Conservation (phyloP, 2,888 invertebrate species). For the Idaea aversata region DNA sequence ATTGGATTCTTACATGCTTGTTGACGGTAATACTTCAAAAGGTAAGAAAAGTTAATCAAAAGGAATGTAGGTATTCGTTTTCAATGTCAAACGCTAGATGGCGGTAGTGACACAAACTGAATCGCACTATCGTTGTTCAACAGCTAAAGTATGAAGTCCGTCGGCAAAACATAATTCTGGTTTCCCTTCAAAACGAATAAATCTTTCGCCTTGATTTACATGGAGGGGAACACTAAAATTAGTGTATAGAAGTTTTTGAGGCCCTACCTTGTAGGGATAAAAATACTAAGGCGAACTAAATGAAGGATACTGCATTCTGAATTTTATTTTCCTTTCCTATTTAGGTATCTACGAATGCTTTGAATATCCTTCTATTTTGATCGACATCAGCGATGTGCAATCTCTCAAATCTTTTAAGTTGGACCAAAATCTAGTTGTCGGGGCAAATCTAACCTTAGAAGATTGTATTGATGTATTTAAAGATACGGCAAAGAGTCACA, state of each 20-base stretch:
- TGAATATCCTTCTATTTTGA: conserved; percentile 50
- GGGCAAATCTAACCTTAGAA: conserved; percentile 80
- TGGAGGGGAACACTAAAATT: conserved; percentile 75
- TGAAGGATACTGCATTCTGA: not conserved
- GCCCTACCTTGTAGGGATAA: not conserved
- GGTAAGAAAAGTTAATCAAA: conserved; percentile 63
- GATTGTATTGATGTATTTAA: conserved; percentile 75
- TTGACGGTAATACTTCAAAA: conserved; percentile 86
- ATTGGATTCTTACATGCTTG: conserved; percentile 75
- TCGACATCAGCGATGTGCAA: conserved; percentile 59
- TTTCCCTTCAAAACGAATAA: conserved; percentile 85
- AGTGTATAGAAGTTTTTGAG: not conserved
- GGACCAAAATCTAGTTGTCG: conserved; percentile 73
- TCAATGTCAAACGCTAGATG: not conserved
- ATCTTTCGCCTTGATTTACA: conserved; percentile 91
- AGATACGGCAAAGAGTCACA: conserved; percentile 47
- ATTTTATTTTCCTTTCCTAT: conserved; percentile 19
- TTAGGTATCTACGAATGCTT: conserved; percentile 57
- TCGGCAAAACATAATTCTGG: conserved; percentile 66
- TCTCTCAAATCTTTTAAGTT: conserved; percentile 49
- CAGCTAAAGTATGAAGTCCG: not conserved
- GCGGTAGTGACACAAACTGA: not conserved
- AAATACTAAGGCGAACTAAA: not conserved
- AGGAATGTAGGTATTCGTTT: not conserved
- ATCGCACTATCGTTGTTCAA: not conserved